These are phyloP conservation scores for Drosophila kohkoa DNA, from an alignment of 1,140 invertebrate species.

Conservation along the genomic window DNA sequence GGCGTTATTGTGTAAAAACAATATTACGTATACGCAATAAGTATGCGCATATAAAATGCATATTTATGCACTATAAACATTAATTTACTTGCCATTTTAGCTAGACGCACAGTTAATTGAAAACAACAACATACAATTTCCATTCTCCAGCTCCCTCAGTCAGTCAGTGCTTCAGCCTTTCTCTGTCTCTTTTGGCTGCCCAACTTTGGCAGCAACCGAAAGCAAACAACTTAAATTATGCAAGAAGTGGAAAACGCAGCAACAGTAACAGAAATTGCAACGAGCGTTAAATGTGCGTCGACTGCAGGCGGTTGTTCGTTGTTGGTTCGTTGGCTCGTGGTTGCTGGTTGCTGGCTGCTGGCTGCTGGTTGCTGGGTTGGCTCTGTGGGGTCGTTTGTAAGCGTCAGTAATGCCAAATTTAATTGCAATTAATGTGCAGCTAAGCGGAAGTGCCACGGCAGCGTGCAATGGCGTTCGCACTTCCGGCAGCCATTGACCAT, in stretches of 20 bases:
- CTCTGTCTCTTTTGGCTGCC: not conserved
- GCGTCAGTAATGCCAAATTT: slow-evolving; percentile 70
- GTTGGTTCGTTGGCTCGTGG: too few species aligned
- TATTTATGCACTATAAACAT: slow-evolving; percentile 80
- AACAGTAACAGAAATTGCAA: slow-evolving; percentile 66
- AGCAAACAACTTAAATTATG: slow-evolving; percentile 76
- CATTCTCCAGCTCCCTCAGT: not conserved
- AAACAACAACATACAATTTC: slow-evolving; percentile 64
- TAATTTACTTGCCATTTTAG: slow-evolving; percentile 80
- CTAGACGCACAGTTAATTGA: slow-evolving; percentile 76
- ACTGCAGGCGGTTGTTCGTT: not conserved
- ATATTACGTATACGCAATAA: slow-evolving; percentile 6
- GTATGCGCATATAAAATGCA: slow-evolving; percentile 60
- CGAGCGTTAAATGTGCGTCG: slow-evolving; percentile 53
- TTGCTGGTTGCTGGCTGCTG: not conserved
- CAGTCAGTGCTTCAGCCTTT: too few species aligned
- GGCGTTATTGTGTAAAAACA: slow-evolving; percentile 4
- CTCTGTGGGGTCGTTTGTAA: slow-evolving; percentile 4
- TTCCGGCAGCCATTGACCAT: slow-evolving; percentile 40
- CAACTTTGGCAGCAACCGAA: slow-evolving; percentile 31
- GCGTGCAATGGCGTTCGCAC: slow-evolving; percentile 51
- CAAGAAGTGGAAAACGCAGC: slow-evolving; percentile 63
- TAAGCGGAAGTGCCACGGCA: slow-evolving; percentile 71
- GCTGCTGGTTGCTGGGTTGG: not conserved
- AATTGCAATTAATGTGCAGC: slow-evolving; percentile 79